Evolutionary conservation across 2,888 invertebrate genomes (phyloP), one percentile per base, ranked within the genome.

Genomic region (Leuctra nigra): DNA sequence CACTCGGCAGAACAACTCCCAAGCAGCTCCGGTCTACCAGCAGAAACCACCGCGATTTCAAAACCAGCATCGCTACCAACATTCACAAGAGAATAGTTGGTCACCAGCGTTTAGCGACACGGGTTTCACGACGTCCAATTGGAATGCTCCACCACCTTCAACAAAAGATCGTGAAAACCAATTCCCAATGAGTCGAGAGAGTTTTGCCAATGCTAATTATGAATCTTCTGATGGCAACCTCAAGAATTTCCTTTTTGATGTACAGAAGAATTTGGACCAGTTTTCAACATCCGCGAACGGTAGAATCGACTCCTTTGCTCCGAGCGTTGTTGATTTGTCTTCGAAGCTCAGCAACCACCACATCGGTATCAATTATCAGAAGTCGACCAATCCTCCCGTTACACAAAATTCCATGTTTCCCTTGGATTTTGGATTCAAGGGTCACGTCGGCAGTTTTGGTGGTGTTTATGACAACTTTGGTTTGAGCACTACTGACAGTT

Each of bases 51-150:
- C 62, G n/a, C 57, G 61, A 20, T 62, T 62, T 54, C 61, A 62
- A 53, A 61, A 62, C 68, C 70, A 16, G 59, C 69, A 24, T 58
- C 62, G 22, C 56, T 57, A 54, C 57, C 64, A 61, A 48, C 60
- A 59, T 61, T 63, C 48, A 39, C 44, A 44, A 39, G 61, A 57
- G 54, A 57, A 52, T 47, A 44, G 46, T 36, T 53, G 35, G 11
- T 29, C 44, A 20, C 44, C 44, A n/a, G 11, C 44, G 20, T 44
- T 44, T 13, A 23, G 2, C 6, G 44, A 44, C n/a, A 44, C 22
- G 20, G 18, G 47, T 48, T 35, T 39, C 18, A 13, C 55, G 41
- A 13, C 54, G 14, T 29, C 50, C 24, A 41, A 47, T 41, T 46
- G 57, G 57, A 23, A 38, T 20, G 7, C 33, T 20, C 23, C 41